These are phyloP conservation scores for Recurvirostra avosetta DNA, from an alignment of 2,113 vertebrate species.

Conservation along the genomic window DNA sequence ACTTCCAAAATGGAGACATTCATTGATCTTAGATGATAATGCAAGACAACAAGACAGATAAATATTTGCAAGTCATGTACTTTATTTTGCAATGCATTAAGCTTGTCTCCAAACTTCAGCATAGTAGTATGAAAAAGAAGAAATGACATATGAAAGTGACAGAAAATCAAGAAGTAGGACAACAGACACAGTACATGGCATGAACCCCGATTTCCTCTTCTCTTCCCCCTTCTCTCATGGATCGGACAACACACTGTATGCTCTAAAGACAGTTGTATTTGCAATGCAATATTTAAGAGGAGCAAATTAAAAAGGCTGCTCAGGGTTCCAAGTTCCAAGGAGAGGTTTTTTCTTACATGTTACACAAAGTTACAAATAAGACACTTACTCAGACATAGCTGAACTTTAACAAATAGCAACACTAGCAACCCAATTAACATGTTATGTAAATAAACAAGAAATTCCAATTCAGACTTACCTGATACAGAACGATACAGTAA, in stretches of 20 bases:
- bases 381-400: background rate
- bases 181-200: background rate
- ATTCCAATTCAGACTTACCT: background rate
- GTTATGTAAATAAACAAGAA: background rate
- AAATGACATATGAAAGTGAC: background rate
- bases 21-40: conserved; percentile 14
- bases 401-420: background rate
- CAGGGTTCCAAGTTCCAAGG: background rate
- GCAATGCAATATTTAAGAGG: background rate
- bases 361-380: background rate
- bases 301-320: background rate
- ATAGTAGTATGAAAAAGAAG: background rate
- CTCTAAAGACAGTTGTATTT: background rate
- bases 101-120: background rate
- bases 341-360: background rate
- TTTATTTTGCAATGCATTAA: background rate
- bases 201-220: background rate
- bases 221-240: background rate
- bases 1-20: background rate
- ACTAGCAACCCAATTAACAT: background rate
- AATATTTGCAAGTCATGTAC: background rate
- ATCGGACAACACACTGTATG: background rate
- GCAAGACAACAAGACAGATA: conserved; percentile 9
- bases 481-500: background rate
- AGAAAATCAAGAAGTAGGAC: conserved; percentile 11